Conservation (phyloP, 2,888 invertebrate genomes). For the Polyploca ridens region DNA sequence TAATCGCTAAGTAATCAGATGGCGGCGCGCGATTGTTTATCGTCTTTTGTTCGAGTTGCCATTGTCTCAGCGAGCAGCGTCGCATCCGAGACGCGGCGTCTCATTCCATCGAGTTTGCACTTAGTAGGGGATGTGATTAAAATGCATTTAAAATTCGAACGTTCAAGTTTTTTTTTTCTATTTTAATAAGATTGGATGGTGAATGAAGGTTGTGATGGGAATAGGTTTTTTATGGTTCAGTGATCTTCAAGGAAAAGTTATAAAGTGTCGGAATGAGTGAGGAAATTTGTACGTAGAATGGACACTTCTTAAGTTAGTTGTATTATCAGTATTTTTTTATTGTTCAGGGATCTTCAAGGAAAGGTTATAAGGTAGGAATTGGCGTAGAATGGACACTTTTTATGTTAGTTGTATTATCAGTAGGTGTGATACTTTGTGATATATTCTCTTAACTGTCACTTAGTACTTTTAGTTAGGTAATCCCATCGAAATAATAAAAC, state of each 20-base stretch:
- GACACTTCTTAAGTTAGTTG: too few relatives aligned
- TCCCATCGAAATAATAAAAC: too few relatives aligned
- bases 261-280: too few relatives aligned
- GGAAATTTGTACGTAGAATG: too few relatives aligned
- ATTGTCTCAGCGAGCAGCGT: conserved; percentile 17
- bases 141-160: conserved; percentile 12
- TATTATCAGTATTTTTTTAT: too few relatives aligned
- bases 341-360: too few relatives aligned
- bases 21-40: conserved; percentile 16
- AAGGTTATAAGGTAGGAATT: too few relatives aligned
- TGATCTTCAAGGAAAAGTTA: not conserved
- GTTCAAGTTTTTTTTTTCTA: not conserved
- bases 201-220: not conserved
- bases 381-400: too few relatives aligned
- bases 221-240: not conserved
- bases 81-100: conserved; percentile 7
- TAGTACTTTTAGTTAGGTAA: too few relatives aligned
- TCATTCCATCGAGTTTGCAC: conserved; percentile 10
- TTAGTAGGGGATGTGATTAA: conserved; percentile 13
- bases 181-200: not conserved
- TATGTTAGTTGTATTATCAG: too few relatives aligned
- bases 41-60: conserved; percentile 19
- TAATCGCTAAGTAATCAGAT: conserved; percentile 20
- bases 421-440: too few relatives aligned
- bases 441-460: too few relatives aligned